Percentiles rank a stretch among this genome's conserved stretches.
phyloP scores from a whole-genome alignment of 2,888 invertebrate species.

The Sarcophaga subvicina region DNA sequence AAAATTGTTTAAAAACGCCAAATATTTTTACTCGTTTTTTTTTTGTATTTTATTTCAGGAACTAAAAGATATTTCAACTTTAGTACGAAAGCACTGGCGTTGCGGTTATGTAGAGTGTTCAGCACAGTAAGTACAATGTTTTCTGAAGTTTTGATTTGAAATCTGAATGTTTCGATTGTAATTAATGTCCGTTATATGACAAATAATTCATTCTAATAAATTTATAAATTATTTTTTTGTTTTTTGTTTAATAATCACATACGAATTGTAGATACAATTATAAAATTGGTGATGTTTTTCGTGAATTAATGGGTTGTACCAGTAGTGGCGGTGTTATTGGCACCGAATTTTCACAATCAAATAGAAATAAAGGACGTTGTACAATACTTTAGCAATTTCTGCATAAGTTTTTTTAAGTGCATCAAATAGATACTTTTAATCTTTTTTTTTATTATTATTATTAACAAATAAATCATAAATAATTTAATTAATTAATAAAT shows the following conservation, averaged over 20 bases:
- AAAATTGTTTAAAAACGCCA: too few species aligned
- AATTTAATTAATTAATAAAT: constrained; percentile 27
- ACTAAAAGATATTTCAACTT: constrained; percentile 91
- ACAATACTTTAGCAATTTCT: constrained; percentile 82
- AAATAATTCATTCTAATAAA: too few species aligned
- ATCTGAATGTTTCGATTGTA: neutral
- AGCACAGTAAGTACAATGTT: constrained; percentile 86
- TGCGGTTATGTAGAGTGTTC: constrained; percentile 97
- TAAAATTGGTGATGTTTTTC: constrained; percentile 82
- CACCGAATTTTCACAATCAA: constrained; percentile 81
- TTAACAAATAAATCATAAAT: neutral
- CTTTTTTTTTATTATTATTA: neutral
- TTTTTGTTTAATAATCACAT: neutral
- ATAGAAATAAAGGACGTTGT: constrained; percentile 82
- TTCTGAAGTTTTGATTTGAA: neutral
- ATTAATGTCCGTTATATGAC: too few species aligned
- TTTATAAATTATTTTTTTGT: neutral
- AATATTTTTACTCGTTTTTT: constrained; percentile 13
- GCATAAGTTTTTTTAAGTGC: constrained; percentile 79
- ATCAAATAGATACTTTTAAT: constrained; percentile 57
- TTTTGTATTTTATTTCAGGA: constrained; percentile 77
- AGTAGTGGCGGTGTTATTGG: constrained; percentile 78
- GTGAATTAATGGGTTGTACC: constrained; percentile 82
- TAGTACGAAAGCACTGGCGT: constrained; percentile 97
- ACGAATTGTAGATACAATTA: constrained; percentile 79